Evolutionary conservation across 64 coral and sea anemone species (phyloP), one percentile per base, ranked within the genome.

Genomic region (Catalaphyllia jardinei): DNA sequence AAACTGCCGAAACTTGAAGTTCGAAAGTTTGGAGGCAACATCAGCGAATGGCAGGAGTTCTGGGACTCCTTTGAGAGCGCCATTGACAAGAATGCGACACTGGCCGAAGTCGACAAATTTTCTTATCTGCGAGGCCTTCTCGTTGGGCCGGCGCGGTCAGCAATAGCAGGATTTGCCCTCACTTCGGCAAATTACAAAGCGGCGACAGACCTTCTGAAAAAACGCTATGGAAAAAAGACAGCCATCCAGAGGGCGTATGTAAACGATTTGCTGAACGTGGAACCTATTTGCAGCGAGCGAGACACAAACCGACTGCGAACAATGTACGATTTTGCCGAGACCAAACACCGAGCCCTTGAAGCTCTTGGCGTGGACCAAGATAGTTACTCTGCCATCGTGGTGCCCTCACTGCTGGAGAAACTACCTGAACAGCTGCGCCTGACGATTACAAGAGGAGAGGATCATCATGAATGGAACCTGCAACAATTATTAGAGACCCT

Each of bases 291-390:
- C n/a, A 38, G 39, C 46, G 88, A 89, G 8, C 46, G 71, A 27
- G 82, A 94, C 28, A 59, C 78, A 0, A 15, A 42, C 16, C 51
- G 81, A 19, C 39, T 94, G 13, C 72, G 83, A 18, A 29, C 0
- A 4, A 27, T 94, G 24, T 79, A 78, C 25, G 83, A 94, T 30
- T 52, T 33, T n/a, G 59, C 59, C 11, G 93, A 94, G 19, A 94
- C 88, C 3, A 76, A 94, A 35, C 30, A 94, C n/a, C 89, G 88
- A 80, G 79, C n/a, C n/a, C n/a, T n/a, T n/a, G n/a, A n/a, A n/a
- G n/a, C n/a, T n/a, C n/a, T 87, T 50, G 88, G 82, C 19, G 75
- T 76, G 29, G 82, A 87, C 14, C 54, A 89, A 18, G 82, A 77
- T 18, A 49, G 50, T 0, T 87, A 87, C 75, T 78, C 62, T 6